Evolutionary conservation across 2,797 vertebrate genomes (phyloP).

Genomic region (Myotis pilosus): DNA sequence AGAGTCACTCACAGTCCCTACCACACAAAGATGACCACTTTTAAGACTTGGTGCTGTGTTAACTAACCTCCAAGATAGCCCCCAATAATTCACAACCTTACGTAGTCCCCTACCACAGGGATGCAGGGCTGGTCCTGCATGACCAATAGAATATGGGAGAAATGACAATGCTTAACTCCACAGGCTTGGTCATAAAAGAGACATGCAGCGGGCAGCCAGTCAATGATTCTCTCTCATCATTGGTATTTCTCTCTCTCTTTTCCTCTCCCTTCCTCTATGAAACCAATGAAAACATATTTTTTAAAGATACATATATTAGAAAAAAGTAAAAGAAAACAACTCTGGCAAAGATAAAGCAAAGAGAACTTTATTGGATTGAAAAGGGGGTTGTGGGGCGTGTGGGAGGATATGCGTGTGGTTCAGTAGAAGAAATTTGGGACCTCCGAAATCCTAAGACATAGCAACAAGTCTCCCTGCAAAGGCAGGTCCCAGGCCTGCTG

Average conservation of each 20-base stretch:
- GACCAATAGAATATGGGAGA: background rate
- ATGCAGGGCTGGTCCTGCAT: background rate
- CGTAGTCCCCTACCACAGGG: rapidly evolving
- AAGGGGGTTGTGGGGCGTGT: no score
- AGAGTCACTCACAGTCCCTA: background rate
- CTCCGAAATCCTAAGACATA: background rate
- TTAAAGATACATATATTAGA: background rate
- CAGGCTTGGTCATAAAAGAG: background rate
- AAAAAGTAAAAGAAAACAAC: background rate
- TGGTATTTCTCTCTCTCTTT: no score
- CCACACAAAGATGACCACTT: background rate
- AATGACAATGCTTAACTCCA: background rate
- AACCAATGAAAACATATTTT: background rate
- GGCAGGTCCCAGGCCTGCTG: background rate
- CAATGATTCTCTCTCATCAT: no score
- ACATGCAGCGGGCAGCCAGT: no score
- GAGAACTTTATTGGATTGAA: background rate
- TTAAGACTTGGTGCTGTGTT: background rate
- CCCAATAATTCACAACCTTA: no score
- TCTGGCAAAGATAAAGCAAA: background rate
- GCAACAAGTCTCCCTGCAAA: background rate
- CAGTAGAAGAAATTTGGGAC: background rate
- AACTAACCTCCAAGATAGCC: background rate
- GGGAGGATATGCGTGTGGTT: background rate
- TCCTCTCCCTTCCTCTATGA: background rate